These are phyloP conservation scores for Lathamus discolor DNA, from an alignment of 2,113 vertebrate genomes.

Conservation along the genomic window DNA sequence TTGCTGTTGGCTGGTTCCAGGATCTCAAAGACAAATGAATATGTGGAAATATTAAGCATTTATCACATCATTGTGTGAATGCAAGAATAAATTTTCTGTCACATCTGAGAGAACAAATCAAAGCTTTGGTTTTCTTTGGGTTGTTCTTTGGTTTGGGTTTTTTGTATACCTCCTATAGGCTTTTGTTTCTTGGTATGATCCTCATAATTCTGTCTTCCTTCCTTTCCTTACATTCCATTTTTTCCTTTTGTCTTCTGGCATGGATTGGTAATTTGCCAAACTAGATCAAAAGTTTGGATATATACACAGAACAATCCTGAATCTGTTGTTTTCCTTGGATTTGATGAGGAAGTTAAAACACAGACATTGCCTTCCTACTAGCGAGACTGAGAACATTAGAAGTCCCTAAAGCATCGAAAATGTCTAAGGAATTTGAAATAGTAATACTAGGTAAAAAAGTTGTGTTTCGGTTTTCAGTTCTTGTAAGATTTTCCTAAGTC, in stretches of 20 bases:
- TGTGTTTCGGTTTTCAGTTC: background rate
- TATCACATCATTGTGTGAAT: background rate
- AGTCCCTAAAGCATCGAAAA: background rate
- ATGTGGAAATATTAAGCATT: background rate
- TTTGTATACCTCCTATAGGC: background rate
- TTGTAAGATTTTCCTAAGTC: background rate
- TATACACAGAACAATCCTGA: background rate
- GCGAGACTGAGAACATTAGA: background rate
- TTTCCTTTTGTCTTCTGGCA: background rate
- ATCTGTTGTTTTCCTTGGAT: background rate
- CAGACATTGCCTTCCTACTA: accelerated
- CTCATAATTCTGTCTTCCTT: background rate
- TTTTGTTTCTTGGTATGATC: background rate
- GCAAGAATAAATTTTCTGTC: background rate
- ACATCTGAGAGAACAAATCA: background rate
- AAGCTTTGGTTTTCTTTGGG: background rate
- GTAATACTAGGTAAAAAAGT: background rate
- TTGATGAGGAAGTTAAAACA: background rate
- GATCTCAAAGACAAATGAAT: background rate
- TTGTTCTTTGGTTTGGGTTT: background rate
- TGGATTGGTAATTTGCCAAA: background rate
- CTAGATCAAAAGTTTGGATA: background rate
- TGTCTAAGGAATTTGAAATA: background rate
- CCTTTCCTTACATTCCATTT: background rate
- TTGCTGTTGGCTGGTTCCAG: background rate